phyloP scores from a whole-genome alignment of 2,797 vertebrate species.

The Decapterus maruadsi region DNA sequence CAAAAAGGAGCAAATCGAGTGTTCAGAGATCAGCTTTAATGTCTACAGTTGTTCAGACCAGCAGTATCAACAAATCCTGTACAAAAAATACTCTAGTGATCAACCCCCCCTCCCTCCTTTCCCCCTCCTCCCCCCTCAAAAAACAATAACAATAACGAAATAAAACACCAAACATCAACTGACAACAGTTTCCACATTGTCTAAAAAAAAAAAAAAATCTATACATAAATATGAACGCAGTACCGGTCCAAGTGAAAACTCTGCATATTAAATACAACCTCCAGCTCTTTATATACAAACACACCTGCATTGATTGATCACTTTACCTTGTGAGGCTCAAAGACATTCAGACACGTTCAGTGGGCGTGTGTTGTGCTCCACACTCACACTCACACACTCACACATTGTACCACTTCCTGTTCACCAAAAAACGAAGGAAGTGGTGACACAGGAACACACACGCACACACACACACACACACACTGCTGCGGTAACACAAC shows the following conservation, averaged over 20 bases:
- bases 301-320: constrained; percentile 33
- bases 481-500: neutral
- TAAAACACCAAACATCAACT: constrained; percentile 47
- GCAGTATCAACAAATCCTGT: constrained; percentile 64
- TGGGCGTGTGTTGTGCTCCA: constrained; percentile 16
- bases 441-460: neutral
- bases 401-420: constrained; percentile 9
- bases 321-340: constrained; percentile 27
- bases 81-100: constrained; percentile 76
- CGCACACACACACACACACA: no score
- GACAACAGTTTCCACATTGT: constrained; percentile 49
- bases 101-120: neutral
- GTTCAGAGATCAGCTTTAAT: constrained; percentile 72
- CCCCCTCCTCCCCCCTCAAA: neutral
- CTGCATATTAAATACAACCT: constrained; percentile 73
- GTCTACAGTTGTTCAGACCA: constrained; percentile 59
- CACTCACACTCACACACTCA: neutral
- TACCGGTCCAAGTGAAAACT: constrained; percentile 73
- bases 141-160: constrained; percentile 13
- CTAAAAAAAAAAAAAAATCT: constrained; percentile 40
- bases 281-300: constrained; percentile 54
- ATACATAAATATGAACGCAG: constrained; percentile 66
- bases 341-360: constrained; percentile 55
- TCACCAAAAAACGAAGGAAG: neutral
- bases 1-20: constrained; percentile 10